These are phyloP conservation scores for Hemicentrotus pulcherrimus DNA, from an alignment of 35 echinoderm and acorn worm species.

Conservation along the genomic window DNA sequence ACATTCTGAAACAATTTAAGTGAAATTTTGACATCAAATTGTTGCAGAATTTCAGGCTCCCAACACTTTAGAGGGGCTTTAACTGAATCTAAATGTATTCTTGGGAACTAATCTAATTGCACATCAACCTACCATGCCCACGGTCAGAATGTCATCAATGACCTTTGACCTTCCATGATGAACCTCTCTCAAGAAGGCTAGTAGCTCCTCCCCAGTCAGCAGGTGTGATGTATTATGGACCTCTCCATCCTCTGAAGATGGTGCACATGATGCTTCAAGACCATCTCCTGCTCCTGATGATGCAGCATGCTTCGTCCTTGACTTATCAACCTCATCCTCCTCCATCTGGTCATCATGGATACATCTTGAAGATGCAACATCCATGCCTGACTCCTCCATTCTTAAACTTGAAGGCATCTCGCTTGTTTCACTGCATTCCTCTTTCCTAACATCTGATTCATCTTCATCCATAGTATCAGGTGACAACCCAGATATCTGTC, in stretches of 20 bases:
- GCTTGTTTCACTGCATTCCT: background rate
- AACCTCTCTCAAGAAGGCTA: slow-evolving; percentile 64
- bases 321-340: background rate
- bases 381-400: background rate
- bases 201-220: slow-evolving; percentile 81
- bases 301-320: background rate
- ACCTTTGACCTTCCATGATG: slow-evolving; percentile 78
- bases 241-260: background rate
- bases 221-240: slow-evolving; percentile 60
- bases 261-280: background rate
- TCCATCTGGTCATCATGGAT: background rate
- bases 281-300: background rate
- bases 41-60: too few relatives aligned
- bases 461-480: background rate
- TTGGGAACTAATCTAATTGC: too few relatives aligned
- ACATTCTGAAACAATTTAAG: too few relatives aligned
- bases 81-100: too few relatives aligned
- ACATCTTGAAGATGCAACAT: background rate
- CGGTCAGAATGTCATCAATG: slow-evolving; percentile 70
- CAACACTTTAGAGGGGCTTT: too few relatives aligned
- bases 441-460: background rate
- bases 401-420: background rate
- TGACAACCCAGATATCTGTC: background rate
- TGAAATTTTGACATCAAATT: too few relatives aligned
- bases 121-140: slow-evolving; percentile 85